Base-by-base conservation (phyloP, 2,113 vertebrate genomes). In the Pedetes capensis region DNA sequence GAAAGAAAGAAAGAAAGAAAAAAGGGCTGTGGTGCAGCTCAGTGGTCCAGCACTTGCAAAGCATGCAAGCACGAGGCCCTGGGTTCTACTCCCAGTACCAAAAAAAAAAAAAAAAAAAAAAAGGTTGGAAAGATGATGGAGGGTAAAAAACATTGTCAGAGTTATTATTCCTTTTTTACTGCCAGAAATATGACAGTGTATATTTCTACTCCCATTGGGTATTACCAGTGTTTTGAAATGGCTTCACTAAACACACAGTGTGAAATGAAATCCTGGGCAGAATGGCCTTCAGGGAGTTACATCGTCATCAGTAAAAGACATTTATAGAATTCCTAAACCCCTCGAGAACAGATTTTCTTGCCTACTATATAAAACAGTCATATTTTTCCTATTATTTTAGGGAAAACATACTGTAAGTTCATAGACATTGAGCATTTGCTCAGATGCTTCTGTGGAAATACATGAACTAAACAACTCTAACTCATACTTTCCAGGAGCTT, bases 371-470 rank as follows among this genome's bases (percentile, higher is more conserved):
- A 32, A 25, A 32, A 44, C 5, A 66, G 16, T 74, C 8, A 61
- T 78, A 72, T 79, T 94, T 83, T 20, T 78, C 9, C 29, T 94
- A 39, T 49, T 90, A 8, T 92, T 76, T 91, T 82, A 89, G 66
- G 27, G 53, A 89, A 87, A 76, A 79, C 25, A 71, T 78, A 20
- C 18, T 72, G 34, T 89, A 86, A 95, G 2, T 29, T 16, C 39
- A 42, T 18, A 49, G 23, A 89, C 6, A 57, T 29, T 20, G 42
- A 68, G 3, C 32, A 47, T 79, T 79, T 29, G 1, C 59, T 91
- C n/a, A 61, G 1, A 11, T 59, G 71, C 4, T 63, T 84, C 42
- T 49, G 17, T 42, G 42, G 29, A 85, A 63, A 72, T 61, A 59
- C 2, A 64, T 27, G n/a, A 86, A 37, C 37, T 37, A 39, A 2